Base-by-base conservation (phyloP, 1,140 invertebrate species). In the Metopolophium dirhodum region DNA sequence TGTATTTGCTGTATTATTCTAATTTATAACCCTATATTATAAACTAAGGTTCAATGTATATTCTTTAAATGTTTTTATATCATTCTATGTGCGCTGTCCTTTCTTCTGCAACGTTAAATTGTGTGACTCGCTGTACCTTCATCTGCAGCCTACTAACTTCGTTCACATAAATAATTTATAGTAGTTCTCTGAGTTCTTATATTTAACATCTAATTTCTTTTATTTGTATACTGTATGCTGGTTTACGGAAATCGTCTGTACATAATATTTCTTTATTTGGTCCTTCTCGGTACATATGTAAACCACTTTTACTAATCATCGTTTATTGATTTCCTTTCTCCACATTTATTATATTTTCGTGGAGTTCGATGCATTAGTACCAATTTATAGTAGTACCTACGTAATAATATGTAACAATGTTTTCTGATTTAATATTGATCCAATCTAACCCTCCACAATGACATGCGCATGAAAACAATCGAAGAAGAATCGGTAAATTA, bases 241-340 rank as follows among this genome's bases (percentile, higher is more conserved):
- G 61, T 77, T 18, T 18, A 77, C 61, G n/a, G 30, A 77, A 77
- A 77, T 35, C 6, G 30, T 35, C 30, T 77, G n/a, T n/a, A 35
- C 61, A 77, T 20, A 77, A 77, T 77, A 77, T 77, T 77, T n/a
- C n/a, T 77, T 77, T 77, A 77, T 77, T 77, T 77, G 61, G 61
- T 68, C 30, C n/a, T 68, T 68, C 9, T 68, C 61, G 14, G 61
- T n/a, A 77, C 18, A n/a, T n/a, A 77, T 8, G 61, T 18, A 77
- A 77, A n/a, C 61, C n/a, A 77, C 30, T 77, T 77, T 77, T 77
- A 77, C 61, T 77, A 77, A 77, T 77, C 22, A n/a, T 77, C 22
- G 30, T 77, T 77, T 77, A 77, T 77, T 77, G 30, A n/a, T 77
- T 77, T 77, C n/a, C 6, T n/a, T 77, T 77, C n/a, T n/a, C 61